Percentiles rank a stretch among this genome's conserved stretches.
Conservation (phyloP, 1,140 invertebrate genomes). For the Copidosoma floridanum region DNA sequence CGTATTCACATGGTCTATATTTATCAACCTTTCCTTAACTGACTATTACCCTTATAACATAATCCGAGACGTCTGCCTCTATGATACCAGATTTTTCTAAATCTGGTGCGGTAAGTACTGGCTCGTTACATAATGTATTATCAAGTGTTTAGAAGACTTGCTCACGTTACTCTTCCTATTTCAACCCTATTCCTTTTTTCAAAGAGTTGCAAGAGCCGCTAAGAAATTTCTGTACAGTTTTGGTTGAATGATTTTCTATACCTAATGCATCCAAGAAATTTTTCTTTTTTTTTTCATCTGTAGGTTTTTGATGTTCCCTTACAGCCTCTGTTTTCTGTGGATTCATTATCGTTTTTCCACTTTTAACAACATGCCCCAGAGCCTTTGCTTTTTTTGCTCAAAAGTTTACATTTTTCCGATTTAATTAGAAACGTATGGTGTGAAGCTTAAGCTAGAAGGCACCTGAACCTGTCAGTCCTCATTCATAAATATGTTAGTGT, state of each 20-base stretch:
- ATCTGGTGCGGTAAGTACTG: background rate
- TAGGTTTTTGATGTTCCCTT: background rate
- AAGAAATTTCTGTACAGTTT: background rate
- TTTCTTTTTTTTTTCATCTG: background rate
- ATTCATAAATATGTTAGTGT: too few species aligned
- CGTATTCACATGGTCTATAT: too few species aligned
- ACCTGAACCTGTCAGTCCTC: too few species aligned
- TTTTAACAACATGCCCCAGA: background rate
- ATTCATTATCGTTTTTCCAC: background rate
- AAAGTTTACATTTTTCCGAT: background rate
- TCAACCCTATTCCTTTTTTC: background rate
- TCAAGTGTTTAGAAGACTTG: background rate
- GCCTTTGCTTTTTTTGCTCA: background rate
- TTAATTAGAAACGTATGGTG: too few species aligned
- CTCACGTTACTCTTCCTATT: background rate
- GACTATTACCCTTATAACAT: background rate
- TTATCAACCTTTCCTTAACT: background rate
- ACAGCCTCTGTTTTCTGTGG: background rate
- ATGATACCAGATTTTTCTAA: background rate
- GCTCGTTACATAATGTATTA: background rate
- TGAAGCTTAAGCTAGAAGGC: too few species aligned
- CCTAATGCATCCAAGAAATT: too few species aligned
- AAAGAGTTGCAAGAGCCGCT: background rate
- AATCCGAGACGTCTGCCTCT: background rate
- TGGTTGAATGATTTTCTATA: background rate